Evolutionary conservation across 2,888 invertebrate species (phyloP).

Genomic region (Sicus ferrugineus): DNA sequence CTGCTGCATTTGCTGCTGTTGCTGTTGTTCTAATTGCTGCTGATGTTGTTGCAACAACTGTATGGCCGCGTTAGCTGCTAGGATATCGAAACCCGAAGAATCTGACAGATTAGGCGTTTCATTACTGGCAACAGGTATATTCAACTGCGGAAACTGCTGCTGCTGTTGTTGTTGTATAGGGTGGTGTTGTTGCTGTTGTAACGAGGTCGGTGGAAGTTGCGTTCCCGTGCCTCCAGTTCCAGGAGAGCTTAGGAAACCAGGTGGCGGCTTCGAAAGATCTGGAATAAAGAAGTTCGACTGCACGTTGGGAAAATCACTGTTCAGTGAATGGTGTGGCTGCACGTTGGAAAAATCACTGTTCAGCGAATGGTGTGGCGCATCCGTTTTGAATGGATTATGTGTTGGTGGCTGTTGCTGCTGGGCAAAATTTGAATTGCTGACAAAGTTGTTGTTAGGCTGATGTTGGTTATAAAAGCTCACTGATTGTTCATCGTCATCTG

Average conservation of each 20-base stretch:
- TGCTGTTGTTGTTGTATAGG: constrained; percentile 25
- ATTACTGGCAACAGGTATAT: neutral
- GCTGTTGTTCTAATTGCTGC: constrained; percentile 40
- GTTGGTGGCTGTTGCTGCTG: neutral
- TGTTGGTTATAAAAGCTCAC: constrained; percentile 52
- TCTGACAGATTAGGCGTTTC: constrained; percentile 6
- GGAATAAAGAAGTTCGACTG: constrained; percentile 73
- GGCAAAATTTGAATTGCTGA: constrained; percentile 35
- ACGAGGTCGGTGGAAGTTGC: constrained; percentile 31
- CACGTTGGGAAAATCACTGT: constrained; percentile 35
- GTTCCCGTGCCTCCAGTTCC: constrained; percentile 43
- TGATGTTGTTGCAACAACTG: constrained; percentile 52
- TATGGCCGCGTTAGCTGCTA: constrained; percentile 53
- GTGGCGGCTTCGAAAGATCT: constrained; percentile 87
- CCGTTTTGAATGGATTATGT: constrained; percentile 63
- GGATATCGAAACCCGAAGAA: constrained; percentile 43
- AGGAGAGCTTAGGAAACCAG: constrained; percentile 69
- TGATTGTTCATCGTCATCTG: constrained; percentile 54
- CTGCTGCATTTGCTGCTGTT: constrained; percentile 21
- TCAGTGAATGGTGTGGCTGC: constrained; percentile 67
- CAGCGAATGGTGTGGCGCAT: constrained; percentile 65
- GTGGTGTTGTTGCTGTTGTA: constrained; percentile 21
- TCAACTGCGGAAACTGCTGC: constrained; percentile 31
- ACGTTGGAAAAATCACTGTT: constrained; percentile 37
- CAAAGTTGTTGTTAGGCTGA: constrained; percentile 39